phyloP scores from a whole-genome alignment of 2,888 invertebrate species.

The Octonoba sinensis region DNA sequence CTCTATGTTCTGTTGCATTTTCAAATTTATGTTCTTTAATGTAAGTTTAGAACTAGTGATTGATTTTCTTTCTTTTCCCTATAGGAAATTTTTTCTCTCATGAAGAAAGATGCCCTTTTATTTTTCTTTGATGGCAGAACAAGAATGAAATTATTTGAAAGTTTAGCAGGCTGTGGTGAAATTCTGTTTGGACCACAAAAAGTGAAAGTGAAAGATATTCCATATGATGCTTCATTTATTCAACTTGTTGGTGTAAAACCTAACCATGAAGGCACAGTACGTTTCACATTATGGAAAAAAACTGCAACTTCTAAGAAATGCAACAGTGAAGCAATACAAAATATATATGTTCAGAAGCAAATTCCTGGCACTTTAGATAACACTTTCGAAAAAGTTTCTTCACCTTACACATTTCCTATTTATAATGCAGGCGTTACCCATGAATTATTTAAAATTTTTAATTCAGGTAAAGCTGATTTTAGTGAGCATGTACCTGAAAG shows the following conservation, averaged over 20 bases:
- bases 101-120: background rate
- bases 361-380: no score
- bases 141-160: background rate
- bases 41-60: no score
- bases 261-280: background rate
- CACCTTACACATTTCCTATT: no score
- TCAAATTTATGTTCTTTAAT: no score
- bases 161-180: background rate
- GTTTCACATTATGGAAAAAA: constrained; percentile 8
- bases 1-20: no score
- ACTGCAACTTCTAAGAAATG: background rate
- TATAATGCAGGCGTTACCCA: no score
- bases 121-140: constrained; percentile 4
- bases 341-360: no score
- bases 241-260: background rate
- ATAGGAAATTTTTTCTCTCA: constrained; percentile 1
- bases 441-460: no score
- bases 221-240: background rate
- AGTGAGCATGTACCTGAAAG: no score
- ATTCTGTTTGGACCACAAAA: background rate
- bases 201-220: background rate
- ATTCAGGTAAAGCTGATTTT: no score
- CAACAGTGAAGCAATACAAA: no score
- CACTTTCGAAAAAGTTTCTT: no score
- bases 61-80: background rate